Conservation (phyloP, 1,140 invertebrate genomes). For the Drosophila teissieri region DNA sequence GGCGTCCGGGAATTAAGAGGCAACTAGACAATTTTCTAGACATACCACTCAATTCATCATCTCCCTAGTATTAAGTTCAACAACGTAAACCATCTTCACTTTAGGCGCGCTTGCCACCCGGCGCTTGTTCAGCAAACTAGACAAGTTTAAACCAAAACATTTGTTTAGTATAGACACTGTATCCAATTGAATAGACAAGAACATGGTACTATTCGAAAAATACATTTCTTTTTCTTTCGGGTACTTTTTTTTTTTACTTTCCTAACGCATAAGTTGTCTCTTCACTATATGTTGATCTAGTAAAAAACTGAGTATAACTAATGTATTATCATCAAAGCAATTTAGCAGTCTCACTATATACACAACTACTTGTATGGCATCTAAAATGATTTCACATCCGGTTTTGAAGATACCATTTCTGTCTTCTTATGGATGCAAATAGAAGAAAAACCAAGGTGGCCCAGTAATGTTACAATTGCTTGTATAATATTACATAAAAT, state of each 20-base stretch:
- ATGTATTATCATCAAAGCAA: not conserved
- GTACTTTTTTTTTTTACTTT: too few species aligned
- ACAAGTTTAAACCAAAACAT: not conserved
- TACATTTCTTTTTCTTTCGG: too few species aligned
- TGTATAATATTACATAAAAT: constrained; percentile 79
- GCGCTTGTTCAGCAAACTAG: constrained; percentile 22
- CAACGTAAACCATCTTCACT: not conserved
- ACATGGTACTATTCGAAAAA: too few species aligned
- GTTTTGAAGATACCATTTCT: too few species aligned
- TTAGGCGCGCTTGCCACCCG: constrained; percentile 5
- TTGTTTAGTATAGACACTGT: too few species aligned
- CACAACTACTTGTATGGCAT: too few species aligned
- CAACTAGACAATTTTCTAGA: constrained; percentile 31
- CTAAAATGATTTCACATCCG: too few species aligned
- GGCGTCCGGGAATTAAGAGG: not conserved
- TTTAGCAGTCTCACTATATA: not conserved
- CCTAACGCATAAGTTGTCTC: not conserved
- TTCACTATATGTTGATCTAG: not conserved
- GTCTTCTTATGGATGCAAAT: too few species aligned
- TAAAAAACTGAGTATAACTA: not conserved
- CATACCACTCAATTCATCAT: constrained; percentile 13
- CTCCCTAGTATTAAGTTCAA: constrained; percentile 25
- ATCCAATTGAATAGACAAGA: not conserved
- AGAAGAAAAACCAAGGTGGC: not conserved
- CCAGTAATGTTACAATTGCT: constrained; percentile 63